Evolutionary conservation across 2,113 vertebrate genomes (phyloP).

Genomic region (Oostethus manadensis): DNA sequence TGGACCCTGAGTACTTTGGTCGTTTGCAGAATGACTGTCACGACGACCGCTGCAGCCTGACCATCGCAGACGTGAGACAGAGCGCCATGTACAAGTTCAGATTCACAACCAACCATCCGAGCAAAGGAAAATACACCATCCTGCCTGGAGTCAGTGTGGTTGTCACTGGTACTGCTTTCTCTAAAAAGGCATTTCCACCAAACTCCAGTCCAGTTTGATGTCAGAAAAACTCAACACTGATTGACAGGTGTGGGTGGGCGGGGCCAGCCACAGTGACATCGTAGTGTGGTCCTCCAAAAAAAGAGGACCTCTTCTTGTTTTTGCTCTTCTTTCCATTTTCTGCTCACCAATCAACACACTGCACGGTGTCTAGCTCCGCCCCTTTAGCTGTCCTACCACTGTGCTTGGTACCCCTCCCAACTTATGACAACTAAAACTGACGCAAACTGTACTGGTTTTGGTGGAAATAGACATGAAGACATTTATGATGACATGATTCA

Average conservation of each 20-base stretch:
- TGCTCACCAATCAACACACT: too few species aligned
- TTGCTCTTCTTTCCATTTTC: too few species aligned
- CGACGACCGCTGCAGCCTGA: neutral
- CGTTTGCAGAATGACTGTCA: neutral
- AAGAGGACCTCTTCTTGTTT: too few species aligned
- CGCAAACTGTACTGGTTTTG: neutral
- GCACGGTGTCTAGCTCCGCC: too few species aligned
- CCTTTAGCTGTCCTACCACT: too few species aligned
- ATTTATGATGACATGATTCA: neutral
- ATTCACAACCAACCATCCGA: neutral
- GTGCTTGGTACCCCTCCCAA: neutral
- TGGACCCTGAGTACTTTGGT: neutral
- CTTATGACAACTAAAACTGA: neutral
- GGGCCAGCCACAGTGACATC: too few species aligned
- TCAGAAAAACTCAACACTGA: neutral
- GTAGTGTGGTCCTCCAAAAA: too few species aligned
- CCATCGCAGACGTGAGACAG: neutral
- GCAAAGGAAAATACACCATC: neutral
- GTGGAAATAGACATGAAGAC: neutral
- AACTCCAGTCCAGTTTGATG: neutral
- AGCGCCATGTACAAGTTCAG: neutral
- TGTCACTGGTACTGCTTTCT: neutral
- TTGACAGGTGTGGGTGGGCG: neutral
- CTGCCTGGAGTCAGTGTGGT: neutral
- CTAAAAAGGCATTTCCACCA: neutral